phyloP scores from a whole-genome alignment of 2,113 vertebrate species.

The Psammodynastes pulverulentus region DNA sequence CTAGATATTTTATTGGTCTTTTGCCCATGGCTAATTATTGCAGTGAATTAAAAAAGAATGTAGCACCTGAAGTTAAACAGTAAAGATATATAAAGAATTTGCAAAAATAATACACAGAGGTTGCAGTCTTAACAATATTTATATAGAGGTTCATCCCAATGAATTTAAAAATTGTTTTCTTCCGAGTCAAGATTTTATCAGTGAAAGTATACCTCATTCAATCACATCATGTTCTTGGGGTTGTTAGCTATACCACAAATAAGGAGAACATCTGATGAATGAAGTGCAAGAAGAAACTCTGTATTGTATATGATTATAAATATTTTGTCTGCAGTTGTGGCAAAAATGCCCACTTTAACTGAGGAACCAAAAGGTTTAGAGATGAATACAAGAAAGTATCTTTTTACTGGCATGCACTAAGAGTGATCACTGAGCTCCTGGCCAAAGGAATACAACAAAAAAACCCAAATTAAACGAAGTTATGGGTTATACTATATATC shows the following conservation, averaged over 20 bases:
- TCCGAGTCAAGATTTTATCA: background rate
- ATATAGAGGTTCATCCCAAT: background rate
- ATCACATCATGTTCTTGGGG: background rate
- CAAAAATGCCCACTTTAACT: background rate
- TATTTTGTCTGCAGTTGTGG: background rate
- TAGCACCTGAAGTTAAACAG: background rate
- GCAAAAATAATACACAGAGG: background rate
- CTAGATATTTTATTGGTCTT: constrained; percentile 32
- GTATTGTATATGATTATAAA: background rate
- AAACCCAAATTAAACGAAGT: background rate
- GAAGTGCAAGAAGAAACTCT: background rate
- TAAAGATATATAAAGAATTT: background rate
- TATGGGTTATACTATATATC: background rate
- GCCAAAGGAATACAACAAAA: background rate
- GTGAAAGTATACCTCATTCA: background rate
- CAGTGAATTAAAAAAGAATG: constrained; percentile 9
- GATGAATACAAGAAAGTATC: background rate
- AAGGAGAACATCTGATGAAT: background rate
- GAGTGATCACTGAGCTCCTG: background rate
- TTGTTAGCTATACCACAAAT: background rate
- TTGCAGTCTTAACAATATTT: background rate
- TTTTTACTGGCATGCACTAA: background rate
- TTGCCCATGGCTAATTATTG: constrained; percentile 41
- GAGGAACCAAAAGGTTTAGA: background rate
- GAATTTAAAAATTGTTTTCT: background rate